Conservation (phyloP, 2,113 vertebrate species). For the Rattus rattus region DNA sequence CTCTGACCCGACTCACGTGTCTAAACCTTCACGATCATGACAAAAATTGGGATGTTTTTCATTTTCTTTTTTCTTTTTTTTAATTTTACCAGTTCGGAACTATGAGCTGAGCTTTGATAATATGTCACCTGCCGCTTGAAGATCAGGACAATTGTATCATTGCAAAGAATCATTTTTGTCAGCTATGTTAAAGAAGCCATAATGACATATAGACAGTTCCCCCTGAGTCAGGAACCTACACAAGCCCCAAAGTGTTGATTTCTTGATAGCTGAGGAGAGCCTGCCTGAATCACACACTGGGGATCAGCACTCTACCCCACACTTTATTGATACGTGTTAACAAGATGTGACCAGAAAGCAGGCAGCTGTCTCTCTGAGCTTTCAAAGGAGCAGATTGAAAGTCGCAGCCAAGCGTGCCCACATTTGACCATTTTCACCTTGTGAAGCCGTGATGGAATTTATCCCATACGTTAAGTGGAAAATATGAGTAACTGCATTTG, state of each 20-base stretch:
- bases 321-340: slow-evolving; percentile 57
- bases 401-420: slow-evolving; percentile 67
- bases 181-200: not conserved
- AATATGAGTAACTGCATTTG: slow-evolving; percentile 77
- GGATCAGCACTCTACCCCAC: not conserved
- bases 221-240: slow-evolving; percentile 18
- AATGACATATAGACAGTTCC: not conserved
- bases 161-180: not conserved
- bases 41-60: not conserved
- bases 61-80: not conserved
- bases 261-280: slow-evolving; percentile 24
- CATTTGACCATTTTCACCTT: slow-evolving; percentile 80
- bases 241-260: not conserved
- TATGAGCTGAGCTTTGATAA: not conserved
- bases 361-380: slow-evolving; percentile 62
- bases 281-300: not conserved
- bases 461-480: slow-evolving; percentile 73
- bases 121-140: not conserved
- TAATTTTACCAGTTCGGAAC: slow-evolving; percentile 23
- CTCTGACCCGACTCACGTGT: not conserved
- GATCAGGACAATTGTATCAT: not conserved
- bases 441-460: slow-evolving; percentile 79
- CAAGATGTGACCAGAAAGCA: slow-evolving; percentile 50
- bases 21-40: not conserved
- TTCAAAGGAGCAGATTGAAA: slow-evolving; percentile 70